These are phyloP conservation scores for Drosophila gunungcola DNA, from an alignment of 1,140 invertebrate genomes.

Conservation along the genomic window DNA sequence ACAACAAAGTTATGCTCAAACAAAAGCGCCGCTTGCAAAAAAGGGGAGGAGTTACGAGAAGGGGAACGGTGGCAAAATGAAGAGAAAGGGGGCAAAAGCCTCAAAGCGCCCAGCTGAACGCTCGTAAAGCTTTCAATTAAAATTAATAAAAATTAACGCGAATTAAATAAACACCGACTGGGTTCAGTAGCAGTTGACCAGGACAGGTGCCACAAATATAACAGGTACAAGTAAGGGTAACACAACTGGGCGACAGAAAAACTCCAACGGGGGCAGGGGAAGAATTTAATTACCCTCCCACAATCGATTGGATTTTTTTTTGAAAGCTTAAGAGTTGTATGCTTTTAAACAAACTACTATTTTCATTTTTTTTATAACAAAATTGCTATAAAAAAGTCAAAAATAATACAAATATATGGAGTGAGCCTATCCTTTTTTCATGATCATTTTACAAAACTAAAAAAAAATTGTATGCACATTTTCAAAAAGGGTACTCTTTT, in stretches of 20 bases:
- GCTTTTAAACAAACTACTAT: background rate
- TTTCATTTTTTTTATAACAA: no score
- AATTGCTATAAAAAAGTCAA: no score
- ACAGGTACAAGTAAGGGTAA: constrained; percentile 4
- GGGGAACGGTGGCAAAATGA: no score
- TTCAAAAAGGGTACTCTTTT: no score
- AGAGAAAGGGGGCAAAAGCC: constrained; percentile 4
- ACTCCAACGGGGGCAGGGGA: background rate
- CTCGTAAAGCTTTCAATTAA: constrained; percentile 82
- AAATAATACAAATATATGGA: no score
- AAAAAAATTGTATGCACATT: no score
- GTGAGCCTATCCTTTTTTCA: no score
- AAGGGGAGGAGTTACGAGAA: background rate
- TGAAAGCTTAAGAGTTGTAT: no score
- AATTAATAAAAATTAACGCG: constrained; percentile 82
- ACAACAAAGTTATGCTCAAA: constrained; percentile 46
- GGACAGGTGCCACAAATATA: constrained; percentile 6
- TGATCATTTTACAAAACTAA: no score
- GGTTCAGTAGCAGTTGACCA: background rate
- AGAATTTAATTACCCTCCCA: background rate
- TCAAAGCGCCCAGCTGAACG: constrained; percentile 50
- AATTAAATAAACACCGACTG: constrained; percentile 74
- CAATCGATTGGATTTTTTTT: background rate
- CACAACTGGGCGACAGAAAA: background rate
- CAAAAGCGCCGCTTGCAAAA: constrained; percentile 54